These are phyloP conservation scores for Drosophila cracens DNA, from an alignment of 2,888 invertebrate genomes.

Conservation along the genomic window DNA sequence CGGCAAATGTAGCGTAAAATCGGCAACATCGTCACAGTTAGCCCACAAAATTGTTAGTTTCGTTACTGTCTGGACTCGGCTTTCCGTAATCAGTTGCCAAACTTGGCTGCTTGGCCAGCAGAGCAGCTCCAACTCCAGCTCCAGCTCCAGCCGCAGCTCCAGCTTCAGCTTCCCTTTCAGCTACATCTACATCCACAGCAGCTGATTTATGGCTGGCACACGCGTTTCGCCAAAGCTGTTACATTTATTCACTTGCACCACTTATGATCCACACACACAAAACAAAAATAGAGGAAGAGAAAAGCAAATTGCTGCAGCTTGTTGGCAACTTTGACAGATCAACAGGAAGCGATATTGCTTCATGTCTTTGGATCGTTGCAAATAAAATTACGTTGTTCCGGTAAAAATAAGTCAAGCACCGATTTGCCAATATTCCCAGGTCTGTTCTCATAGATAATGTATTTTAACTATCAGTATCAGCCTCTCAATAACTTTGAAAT, in stretches of 20 bases:
- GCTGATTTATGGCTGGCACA: conserved; percentile 65
- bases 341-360: conserved; percentile 23
- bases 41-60: conserved; percentile 72
- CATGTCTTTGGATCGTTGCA: not conserved
- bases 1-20: conserved; percentile 76
- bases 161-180: not conserved
- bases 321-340: conserved; percentile 19
- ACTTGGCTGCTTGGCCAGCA: conserved; percentile 19
- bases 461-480: not conserved
- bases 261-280: conserved; percentile 9
- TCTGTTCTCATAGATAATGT: not conserved
- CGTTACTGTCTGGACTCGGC: conserved; percentile 52
- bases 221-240: conserved; percentile 43
- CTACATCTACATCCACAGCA: conserved; percentile 10
- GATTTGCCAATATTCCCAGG: not conserved
- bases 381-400: not conserved
- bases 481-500: not conserved
- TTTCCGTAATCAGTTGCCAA: conserved; percentile 64
- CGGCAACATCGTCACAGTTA: conserved; percentile 66
- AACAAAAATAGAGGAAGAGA: not conserved
- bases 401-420: not conserved
- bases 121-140: not conserved
- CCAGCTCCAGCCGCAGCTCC: not conserved
- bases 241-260: conserved; percentile 47
- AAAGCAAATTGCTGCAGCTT: not conserved